Percentiles rank a stretch among this genome's conserved stretches.
These are phyloP conservation scores for Centropus unirufus DNA, from an alignment of 2,113 vertebrate genomes.

Conservation along the genomic window DNA sequence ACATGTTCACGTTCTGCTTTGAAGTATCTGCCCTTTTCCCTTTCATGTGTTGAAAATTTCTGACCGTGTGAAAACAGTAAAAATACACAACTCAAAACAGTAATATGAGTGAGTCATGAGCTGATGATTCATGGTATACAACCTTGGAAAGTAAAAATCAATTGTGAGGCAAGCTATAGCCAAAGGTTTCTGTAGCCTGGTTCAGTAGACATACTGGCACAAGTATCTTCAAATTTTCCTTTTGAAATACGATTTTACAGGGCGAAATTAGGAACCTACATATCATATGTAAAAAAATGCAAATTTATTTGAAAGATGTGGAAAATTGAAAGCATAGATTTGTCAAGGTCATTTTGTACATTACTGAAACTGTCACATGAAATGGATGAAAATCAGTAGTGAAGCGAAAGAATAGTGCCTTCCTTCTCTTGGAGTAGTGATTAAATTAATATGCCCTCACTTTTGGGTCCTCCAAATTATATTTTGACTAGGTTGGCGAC, in stretches of 20 bases:
- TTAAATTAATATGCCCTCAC: neutral
- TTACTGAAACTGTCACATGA: neutral
- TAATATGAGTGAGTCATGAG: neutral
- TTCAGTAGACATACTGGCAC: neutral
- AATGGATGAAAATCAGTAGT: neutral
- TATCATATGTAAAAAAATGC: neutral
- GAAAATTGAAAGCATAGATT: neutral
- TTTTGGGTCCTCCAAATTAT: neutral
- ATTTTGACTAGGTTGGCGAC: conserved; percentile 90
- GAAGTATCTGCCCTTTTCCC: neutral
- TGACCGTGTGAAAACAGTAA: neutral
- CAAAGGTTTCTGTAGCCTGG: neutral
- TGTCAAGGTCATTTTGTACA: neutral
- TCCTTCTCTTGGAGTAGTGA: neutral
- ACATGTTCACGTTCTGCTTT: neutral
- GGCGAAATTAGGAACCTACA: neutral
- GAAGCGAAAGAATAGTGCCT: neutral
- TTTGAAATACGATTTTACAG: neutral
- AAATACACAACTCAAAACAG: neutral
- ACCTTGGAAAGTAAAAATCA: neutral
- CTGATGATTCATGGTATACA: neutral
- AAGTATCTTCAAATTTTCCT: neutral
- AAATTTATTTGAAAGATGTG: neutral
- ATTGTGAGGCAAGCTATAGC: neutral
- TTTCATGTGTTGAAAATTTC: neutral